These are phyloP conservation scores for Lordiphosa collinella DNA, from an alignment of 1,140 invertebrate genomes.

Conservation along the genomic window DNA sequence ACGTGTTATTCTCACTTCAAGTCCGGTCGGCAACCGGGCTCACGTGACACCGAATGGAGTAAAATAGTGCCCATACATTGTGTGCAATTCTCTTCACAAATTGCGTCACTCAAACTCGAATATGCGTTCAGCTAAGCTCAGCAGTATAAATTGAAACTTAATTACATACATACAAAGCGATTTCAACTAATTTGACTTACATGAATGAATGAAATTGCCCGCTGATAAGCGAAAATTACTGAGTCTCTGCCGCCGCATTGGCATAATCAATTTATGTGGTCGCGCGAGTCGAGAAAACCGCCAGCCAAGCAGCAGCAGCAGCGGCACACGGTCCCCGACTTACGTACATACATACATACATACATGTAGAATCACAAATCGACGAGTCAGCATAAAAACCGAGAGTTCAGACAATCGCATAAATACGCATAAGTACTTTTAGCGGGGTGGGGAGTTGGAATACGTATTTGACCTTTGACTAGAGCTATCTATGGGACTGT, in stretches of 20 bases:
- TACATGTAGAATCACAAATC: too few relatives aligned
- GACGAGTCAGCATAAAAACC: too few relatives aligned
- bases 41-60: slow-evolving; percentile 19
- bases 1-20: slow-evolving; percentile 16
- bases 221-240: slow-evolving; percentile 43
- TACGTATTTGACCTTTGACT: too few relatives aligned
- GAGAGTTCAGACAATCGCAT: too few relatives aligned
- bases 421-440: too few relatives aligned
- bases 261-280: too few relatives aligned
- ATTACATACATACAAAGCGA: slow-evolving; percentile 40
- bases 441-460: too few relatives aligned
- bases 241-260: background rate
- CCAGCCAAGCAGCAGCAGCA: too few relatives aligned
- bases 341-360: too few relatives aligned
- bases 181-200: slow-evolving; percentile 60
- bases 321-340: too few relatives aligned
- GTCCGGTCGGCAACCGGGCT: slow-evolving; percentile 21
- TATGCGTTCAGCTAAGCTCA: slow-evolving; percentile 36
- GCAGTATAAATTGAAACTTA: slow-evolving; percentile 61
- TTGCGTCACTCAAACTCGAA: slow-evolving; percentile 57
- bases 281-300: too few relatives aligned
- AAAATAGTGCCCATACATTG: slow-evolving; percentile 1
- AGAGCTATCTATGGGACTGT: too few relatives aligned
- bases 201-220: slow-evolving; percentile 63
- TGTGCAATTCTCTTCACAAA: slow-evolving; percentile 41